A percentile compares a stretch with the other conserved stretches of the same genome.
phyloP scores from a whole-genome alignment of 2,113 vertebrate genomes.

The Nothoprocta pentlandii region DNA sequence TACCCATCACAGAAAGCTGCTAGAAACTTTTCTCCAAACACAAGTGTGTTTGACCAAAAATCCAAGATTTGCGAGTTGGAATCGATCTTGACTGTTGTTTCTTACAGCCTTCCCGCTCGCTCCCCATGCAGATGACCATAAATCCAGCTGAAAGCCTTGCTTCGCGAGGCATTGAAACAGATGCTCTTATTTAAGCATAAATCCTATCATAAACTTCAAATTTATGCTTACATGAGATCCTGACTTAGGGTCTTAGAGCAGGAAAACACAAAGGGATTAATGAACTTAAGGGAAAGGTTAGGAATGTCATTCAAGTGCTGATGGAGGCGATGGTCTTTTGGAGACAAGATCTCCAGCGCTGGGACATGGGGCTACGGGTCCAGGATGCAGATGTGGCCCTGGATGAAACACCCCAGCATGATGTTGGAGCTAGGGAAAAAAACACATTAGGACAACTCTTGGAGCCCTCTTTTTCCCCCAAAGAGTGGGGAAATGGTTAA shows the following conservation, averaged over 20 bases:
- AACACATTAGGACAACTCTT: too few species aligned
- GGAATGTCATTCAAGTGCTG: slow-evolving; percentile 74
- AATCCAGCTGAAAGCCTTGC: slow-evolving; percentile 65
- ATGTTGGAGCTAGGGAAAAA: neutral
- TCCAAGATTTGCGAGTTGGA: slow-evolving; percentile 62
- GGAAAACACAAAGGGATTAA: slow-evolving; percentile 75
- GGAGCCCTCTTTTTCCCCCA: neutral
- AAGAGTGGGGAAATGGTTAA: neutral
- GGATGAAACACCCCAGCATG: too few species aligned
- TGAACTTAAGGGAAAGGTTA: slow-evolving; percentile 74
- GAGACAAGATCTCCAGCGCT: slow-evolving; percentile 32
- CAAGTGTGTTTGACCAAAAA: neutral
- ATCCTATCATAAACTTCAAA: slow-evolving; percentile 73
- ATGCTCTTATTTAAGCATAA: slow-evolving; percentile 75
- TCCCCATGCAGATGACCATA: slow-evolving; percentile 49
- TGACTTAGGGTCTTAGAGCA: slow-evolving; percentile 71
- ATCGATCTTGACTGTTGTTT: slow-evolving; percentile 47
- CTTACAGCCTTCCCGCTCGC: slow-evolving; percentile 57
- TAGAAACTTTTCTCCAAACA: slow-evolving; percentile 20
- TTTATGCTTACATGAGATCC: slow-evolving; percentile 72
- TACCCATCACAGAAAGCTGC: neutral
- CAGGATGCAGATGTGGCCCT: too few species aligned
- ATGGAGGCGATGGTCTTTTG: slow-evolving; percentile 67
- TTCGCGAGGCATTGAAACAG: slow-evolving; percentile 71
- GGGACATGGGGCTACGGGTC: neutral